Base-by-base conservation (phyloP, 1,140 invertebrate genomes). In the Antheraea pernyi region DNA sequence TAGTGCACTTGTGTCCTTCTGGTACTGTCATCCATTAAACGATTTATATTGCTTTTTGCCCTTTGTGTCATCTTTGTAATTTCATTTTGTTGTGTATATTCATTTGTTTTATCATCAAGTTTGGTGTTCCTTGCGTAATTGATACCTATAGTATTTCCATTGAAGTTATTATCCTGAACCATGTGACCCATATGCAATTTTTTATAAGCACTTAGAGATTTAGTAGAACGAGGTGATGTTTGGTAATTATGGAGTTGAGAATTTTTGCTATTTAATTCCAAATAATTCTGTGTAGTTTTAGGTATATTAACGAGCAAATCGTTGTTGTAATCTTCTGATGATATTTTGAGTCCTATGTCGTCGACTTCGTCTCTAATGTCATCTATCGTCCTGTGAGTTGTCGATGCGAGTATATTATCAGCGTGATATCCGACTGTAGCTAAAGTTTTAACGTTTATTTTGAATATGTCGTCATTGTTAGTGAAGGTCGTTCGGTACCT, bases 291-390 rank as follows among this genome's bases (percentile, higher is more conserved):
- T 5, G 30, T 16, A 37, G 5, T n/a, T 36, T 63, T n/a, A 37
- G 61, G 30, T 10, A 37, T 8, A 37, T 22, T 60, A 30, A 63
- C 18, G 19, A 37, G 11, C 18, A 22, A 36, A 36, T n/a, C 0
- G 13, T 16, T 53, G 16, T 53, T n/a, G 13, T 63, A 19, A 16
- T 61, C 19, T 13, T 63, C 30, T 37, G 61, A 63, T 13, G 61
- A 37, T 63, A 63, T 37, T 18, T 37, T 63, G 3, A n/a, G n/a
- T 37, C 42, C 10, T 1, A 70, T 42, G 13, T 60, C n/a, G 36
- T 65, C 63, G 11, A 69, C 36, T 69, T 69, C 61, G 10, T 65
- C 22, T 65, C 37, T 70, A 16, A 73, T 73, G 3, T 73, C 60
- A 2, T 70, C 65, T 22, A 70, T n/a, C 5, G 64, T 59, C 53